Base-by-base conservation (phyloP, 1,140 invertebrate genomes). In the Ctenoplectra terminalis region DNA sequence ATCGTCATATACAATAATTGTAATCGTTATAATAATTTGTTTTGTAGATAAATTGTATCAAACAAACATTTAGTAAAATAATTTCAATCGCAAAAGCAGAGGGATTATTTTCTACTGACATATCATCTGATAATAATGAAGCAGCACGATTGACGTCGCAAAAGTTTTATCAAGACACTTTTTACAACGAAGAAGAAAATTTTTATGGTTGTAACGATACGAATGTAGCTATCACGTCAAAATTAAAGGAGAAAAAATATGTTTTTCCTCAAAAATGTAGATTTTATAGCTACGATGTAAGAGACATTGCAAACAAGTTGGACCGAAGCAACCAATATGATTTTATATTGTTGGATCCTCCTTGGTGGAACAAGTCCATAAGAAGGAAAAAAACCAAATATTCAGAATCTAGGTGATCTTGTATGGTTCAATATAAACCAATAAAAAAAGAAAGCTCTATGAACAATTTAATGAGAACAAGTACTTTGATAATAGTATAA, bases 301-400 rank as follows among this genome's bases (percentile, higher is more conserved):
- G 76, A 67, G 85, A 94, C 26, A 90, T 94, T 7, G 75, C 87
- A 43, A 69, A 90, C 56, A 91, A 92, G 76, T 79, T 94, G 37
- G 43, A 83, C 40, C 71, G 90, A 60, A 86, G 89, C 23, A 82
- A 90, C 48, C 90, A 92, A 54, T 99, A 95, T 95, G 97, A 99
- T 92, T 93, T 98, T 63, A 95, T 99, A 70, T 92, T 99, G 29
- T 94, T 98, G 82, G 98, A 99, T 95, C 98, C 98, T 72, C 98
- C 98, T 2, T 99, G 98, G 98, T 96, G 96, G 94, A 99, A 99
- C 92, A 98, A 98, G 93, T 98, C 97, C 79, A 97, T 98, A 37
- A 95, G 97, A 87, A 95, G 98, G 83, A 98, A 97, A 94, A 95
- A 94, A 83, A 93, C 93, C 77, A 94, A 95, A 93, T 89, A 92